phyloP scores from a whole-genome alignment of 2,888 invertebrate genomes.

The Cantharis rustica region DNA sequence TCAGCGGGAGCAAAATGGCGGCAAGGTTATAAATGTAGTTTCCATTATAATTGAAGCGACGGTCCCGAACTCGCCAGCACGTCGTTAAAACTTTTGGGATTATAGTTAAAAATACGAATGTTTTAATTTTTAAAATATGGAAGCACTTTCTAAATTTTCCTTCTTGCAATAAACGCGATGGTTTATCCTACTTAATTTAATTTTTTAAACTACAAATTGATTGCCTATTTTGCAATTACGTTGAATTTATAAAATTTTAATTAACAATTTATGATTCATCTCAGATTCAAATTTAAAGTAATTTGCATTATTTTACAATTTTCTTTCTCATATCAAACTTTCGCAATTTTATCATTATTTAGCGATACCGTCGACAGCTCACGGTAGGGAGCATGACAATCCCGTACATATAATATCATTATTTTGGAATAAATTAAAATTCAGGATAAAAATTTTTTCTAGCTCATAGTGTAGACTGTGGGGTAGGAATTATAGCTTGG shows the following conservation, averaged over 20 bases:
- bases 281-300: background rate
- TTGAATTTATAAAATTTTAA: background rate
- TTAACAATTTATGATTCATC: background rate
- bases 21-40: conserved; percentile 33
- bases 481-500: background rate
- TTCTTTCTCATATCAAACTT: background rate
- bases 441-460: background rate
- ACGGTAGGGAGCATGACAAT: background rate
- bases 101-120: conserved; percentile 19
- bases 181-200: background rate
- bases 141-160: background rate
- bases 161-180: background rate
- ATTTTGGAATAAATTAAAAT: background rate
- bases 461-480: background rate
- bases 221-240: background rate
- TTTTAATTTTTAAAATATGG: conserved; percentile 16
- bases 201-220: background rate
- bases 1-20: conserved; percentile 32
- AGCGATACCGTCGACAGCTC: background rate
- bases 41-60: conserved; percentile 29
- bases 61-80: conserved; percentile 27
- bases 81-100: conserved; percentile 30
- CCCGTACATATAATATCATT: background rate
- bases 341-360: background rate
- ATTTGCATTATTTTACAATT: background rate